A percentile compares a stretch with the other conserved stretches of the same genome.
Evolutionary conservation across 2,888 invertebrate species (phyloP).

Genomic region (Agriopis marginaria): DNA sequence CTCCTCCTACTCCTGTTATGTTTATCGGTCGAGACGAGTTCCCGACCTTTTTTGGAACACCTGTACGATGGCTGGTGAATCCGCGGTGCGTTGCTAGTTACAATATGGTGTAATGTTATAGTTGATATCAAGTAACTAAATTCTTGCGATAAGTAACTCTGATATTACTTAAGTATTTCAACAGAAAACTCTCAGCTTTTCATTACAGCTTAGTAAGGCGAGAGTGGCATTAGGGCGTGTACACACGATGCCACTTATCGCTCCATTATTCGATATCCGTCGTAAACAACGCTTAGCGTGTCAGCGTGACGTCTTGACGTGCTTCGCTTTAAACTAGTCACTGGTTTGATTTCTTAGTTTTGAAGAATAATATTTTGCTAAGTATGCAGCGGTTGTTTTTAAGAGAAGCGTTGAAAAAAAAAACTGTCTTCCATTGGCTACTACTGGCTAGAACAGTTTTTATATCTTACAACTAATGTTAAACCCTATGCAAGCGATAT

Average conservation of each 20-base stretch:
- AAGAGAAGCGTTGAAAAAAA: not conserved
- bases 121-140: not conserved
- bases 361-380: not conserved
- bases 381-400: not conserved
- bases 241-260: constrained; percentile 51
- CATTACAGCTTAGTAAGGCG: constrained; percentile 29
- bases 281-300: constrained; percentile 50
- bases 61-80: too few relatives aligned
- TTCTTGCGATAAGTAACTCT: not conserved
- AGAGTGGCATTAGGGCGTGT: constrained; percentile 49
- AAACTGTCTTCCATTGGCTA: not conserved
- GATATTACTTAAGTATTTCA: not conserved
- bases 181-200: constrained; percentile 18
- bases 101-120: too few relatives aligned
- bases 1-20: too few relatives aligned
- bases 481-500: too few relatives aligned
- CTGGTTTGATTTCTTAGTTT: constrained; percentile 30
- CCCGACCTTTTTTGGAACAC: too few relatives aligned
- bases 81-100: too few relatives aligned
- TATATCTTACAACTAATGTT: too few relatives aligned
- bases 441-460: too few relatives aligned
- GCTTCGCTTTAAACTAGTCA: constrained; percentile 16
- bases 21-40: too few relatives aligned
- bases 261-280: constrained; percentile 57
- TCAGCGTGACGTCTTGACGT: constrained; percentile 48